A percentile compares a stretch with the other conserved stretches of the same genome.
These are phyloP conservation scores for Pseudanteris insignis DNA, from an alignment of 2,888 invertebrate genomes.

Conservation along the genomic window DNA sequence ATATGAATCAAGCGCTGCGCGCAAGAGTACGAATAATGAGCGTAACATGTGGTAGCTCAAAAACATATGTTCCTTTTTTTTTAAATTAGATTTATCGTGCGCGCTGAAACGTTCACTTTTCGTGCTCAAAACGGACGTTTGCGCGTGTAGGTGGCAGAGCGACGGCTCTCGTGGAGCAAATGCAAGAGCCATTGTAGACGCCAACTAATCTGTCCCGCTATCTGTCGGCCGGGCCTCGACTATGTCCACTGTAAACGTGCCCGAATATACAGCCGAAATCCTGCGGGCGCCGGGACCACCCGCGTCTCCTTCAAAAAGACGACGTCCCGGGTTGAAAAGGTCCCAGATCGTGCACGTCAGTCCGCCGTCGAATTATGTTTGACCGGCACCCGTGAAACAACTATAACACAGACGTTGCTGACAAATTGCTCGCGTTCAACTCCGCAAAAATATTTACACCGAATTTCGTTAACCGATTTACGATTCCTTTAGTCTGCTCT, in stretches of 20 bases:
- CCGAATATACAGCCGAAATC: conserved; percentile 27
- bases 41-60: conserved; percentile 40
- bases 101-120: conserved; percentile 32
- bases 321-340: conserved; percentile 15
- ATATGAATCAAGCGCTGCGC: conserved; percentile 6
- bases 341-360: conserved; percentile 4
- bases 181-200: conserved; percentile 30
- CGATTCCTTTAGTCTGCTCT: too few relatives aligned
- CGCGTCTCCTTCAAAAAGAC: conserved; percentile 22
- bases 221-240: conserved; percentile 14
- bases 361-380: conserved; percentile 5
- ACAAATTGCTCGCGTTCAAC: too few relatives aligned
- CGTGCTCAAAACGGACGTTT: conserved; percentile 7
- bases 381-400: conserved; percentile 5
- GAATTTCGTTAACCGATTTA: too few relatives aligned
- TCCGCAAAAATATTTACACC: too few relatives aligned
- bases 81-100: conserved; percentile 28
- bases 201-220: conserved; percentile 36
- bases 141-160: conserved; percentile 27
- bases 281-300: conserved; percentile 30
- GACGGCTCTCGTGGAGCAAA: conserved; percentile 32
- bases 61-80: conserved; percentile 34
- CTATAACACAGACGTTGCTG: conserved; percentile 2
- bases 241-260: conserved; percentile 25
- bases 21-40: conserved; percentile 29